Conservation (phyloP, 1,140 invertebrate species). For the Aricia agestis region DNA sequence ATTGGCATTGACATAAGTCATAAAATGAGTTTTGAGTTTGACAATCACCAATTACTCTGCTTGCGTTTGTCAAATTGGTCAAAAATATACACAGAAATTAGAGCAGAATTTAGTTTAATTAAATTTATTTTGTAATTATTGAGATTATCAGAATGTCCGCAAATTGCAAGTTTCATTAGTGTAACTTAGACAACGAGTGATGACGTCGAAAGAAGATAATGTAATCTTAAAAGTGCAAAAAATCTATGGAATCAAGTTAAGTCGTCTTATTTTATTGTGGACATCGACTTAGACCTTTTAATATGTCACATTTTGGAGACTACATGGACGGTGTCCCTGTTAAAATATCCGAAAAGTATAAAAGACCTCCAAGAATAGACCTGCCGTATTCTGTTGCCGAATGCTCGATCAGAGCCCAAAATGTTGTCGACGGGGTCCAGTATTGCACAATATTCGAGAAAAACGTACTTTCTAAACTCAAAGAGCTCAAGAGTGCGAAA, state of each 20-base stretch:
- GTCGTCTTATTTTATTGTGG: slow-evolving; percentile 53
- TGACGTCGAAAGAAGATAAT: slow-evolving; percentile 65
- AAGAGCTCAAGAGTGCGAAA: slow-evolving; percentile 81
- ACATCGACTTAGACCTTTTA: slow-evolving; percentile 43
- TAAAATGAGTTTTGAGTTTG: neutral
- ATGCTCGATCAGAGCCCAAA: slow-evolving; percentile 77
- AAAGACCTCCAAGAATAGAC: slow-evolving; percentile 84
- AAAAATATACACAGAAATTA: slow-evolving; percentile 21
- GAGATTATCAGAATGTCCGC: slow-evolving; percentile 16
- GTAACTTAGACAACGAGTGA: slow-evolving; percentile 41
- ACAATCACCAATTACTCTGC: slow-evolving; percentile 7
- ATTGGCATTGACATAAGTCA: neutral
- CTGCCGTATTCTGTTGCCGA: slow-evolving; percentile 82
- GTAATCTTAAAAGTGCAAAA: slow-evolving; percentile 71
- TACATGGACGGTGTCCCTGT: slow-evolving; percentile 90
- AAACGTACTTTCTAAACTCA: slow-evolving; percentile 82
- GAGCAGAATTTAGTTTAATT: slow-evolving; percentile 15
- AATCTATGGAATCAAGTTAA: slow-evolving; percentile 62
- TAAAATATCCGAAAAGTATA: slow-evolving; percentile 90
- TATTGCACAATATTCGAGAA: slow-evolving; percentile 86
- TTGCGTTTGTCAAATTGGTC: slow-evolving; percentile 37
- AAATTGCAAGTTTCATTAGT: slow-evolving; percentile 20
- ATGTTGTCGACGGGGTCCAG: slow-evolving; percentile 66
- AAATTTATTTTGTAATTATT: slow-evolving; percentile 23
- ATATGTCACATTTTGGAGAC: slow-evolving; percentile 70